Evolutionary conservation across 2,113 vertebrate species (phyloP).

Genomic region (Sclerurus mexicanus): DNA sequence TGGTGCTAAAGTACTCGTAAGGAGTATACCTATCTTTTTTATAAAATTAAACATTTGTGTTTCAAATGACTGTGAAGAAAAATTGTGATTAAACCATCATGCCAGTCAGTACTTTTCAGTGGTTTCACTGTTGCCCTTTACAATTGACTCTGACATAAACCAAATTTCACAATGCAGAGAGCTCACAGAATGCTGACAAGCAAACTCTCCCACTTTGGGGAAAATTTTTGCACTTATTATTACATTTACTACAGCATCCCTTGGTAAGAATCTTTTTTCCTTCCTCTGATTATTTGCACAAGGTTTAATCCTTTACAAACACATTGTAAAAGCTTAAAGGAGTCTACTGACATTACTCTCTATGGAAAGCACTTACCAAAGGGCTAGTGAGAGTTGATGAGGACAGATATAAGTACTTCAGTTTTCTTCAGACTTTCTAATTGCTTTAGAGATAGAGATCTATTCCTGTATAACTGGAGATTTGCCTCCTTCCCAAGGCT

Average conservation of each 20-base stretch:
- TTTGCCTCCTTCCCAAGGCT: background rate
- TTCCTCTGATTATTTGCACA: background rate
- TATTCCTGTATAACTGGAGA: background rate
- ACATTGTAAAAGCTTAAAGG: background rate
- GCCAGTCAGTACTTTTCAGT: background rate
- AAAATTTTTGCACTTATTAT: background rate
- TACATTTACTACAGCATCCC: background rate
- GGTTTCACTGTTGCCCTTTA: background rate
- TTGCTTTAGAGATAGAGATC: background rate
- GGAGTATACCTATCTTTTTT: background rate
- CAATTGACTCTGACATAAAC: background rate
- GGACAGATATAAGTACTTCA: background rate
- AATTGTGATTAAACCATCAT: background rate
- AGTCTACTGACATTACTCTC: background rate
- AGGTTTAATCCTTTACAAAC: background rate
- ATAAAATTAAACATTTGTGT: background rate
- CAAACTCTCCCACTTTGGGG: background rate
- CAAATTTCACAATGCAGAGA: background rate
- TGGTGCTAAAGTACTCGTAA: background rate
- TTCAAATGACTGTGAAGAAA: constrained; percentile 2
- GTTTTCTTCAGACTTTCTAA: background rate
- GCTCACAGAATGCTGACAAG: background rate
- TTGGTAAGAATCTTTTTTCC: background rate
- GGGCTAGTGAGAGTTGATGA: background rate
- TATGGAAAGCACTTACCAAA: background rate